Percentiles rank a stretch among this genome's conserved stretches.
phyloP scores from a whole-genome alignment of 92 coral and sea anemone species.

The Hydrozoanthus gracilis region DNA sequence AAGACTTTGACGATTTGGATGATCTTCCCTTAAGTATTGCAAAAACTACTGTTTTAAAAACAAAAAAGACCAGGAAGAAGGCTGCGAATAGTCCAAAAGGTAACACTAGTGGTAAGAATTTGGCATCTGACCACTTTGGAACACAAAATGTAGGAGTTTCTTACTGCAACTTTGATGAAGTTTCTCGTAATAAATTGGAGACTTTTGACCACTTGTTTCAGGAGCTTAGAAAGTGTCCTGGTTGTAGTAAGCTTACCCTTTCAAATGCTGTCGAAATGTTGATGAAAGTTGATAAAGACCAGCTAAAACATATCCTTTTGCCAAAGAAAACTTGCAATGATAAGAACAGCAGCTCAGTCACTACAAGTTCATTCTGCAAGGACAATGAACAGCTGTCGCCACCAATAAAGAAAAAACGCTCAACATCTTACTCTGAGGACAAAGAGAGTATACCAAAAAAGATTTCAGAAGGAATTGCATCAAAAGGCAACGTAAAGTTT shows the following conservation, averaged over 20 bases:
- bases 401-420: slow-evolving; percentile 30
- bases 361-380: background rate
- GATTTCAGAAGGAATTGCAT: background rate
- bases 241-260: slow-evolving; percentile 64
- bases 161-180: slow-evolving; percentile 41
- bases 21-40: slow-evolving; percentile 40
- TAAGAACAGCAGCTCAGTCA: slow-evolving; percentile 1
- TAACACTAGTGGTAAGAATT: background rate
- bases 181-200: slow-evolving; percentile 56
- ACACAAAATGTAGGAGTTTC: slow-evolving; percentile 20
- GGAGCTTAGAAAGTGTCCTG: slow-evolving; percentile 70
- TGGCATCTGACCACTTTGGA: background rate
- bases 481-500: slow-evolving; percentile 12
- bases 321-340: background rate
- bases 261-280: slow-evolving; percentile 65
- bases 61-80: slow-evolving; percentile 8
- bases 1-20: slow-evolving; percentile 36
- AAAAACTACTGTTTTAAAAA: slow-evolving; percentile 34
- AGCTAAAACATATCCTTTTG: slow-evolving; percentile 31
- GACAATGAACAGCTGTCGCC: slow-evolving; percentile 16
- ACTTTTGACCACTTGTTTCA: slow-evolving; percentile 77
- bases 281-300: slow-evolving; percentile 58
- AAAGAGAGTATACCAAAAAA: slow-evolving; percentile 27
- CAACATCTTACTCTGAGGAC: slow-evolving; percentile 6
- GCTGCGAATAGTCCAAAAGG: background rate